Evolutionary conservation across 1,140 invertebrate species (phyloP).

Genomic region (Drosophila sucinea): DNA sequence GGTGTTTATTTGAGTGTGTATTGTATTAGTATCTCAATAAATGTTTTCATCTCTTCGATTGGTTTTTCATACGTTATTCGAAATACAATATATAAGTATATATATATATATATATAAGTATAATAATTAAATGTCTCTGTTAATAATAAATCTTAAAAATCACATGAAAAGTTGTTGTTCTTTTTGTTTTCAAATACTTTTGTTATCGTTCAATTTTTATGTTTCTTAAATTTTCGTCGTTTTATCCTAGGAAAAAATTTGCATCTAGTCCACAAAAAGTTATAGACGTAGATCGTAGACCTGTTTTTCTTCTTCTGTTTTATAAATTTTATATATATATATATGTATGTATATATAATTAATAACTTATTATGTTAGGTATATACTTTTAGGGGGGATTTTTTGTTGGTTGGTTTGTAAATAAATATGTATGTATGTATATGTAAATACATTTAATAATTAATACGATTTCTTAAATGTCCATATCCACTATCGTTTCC

Average conservation of each 20-base stretch:
- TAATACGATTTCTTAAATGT: slow-evolving; percentile 37
- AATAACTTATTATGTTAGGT: slow-evolving; percentile 53
- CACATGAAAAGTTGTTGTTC: slow-evolving; percentile 72
- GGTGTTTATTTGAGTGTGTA: background rate
- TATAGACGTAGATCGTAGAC: slow-evolving; percentile 75
- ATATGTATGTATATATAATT: slow-evolving; percentile 34
- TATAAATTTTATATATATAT: slow-evolving; percentile 64
- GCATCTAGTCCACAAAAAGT: slow-evolving; percentile 72
- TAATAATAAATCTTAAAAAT: slow-evolving; percentile 74
- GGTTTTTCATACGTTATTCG: slow-evolving; percentile 41
- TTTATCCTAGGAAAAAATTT: slow-evolving; percentile 64
- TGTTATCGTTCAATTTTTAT: slow-evolving; percentile 39
- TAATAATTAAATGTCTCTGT: slow-evolving; percentile 63
- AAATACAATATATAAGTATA: slow-evolving; percentile 53
- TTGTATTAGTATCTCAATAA: slow-evolving; percentile 27
- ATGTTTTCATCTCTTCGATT: slow-evolving; percentile 27
- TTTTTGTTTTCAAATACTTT: slow-evolving; percentile 47
- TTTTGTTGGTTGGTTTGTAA: slow-evolving; percentile 47
- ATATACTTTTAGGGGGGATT: slow-evolving; percentile 42
- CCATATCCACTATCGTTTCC: background rate
- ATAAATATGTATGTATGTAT: slow-evolving; percentile 59
- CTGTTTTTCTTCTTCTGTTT: slow-evolving; percentile 41
- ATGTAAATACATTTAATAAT: slow-evolving; percentile 35
- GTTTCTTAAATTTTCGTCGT: slow-evolving; percentile 31
- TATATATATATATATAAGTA: slow-evolving; percentile 45